Conservation (phyloP, 2,113 vertebrate genomes). For the Caracal caracal region DNA sequence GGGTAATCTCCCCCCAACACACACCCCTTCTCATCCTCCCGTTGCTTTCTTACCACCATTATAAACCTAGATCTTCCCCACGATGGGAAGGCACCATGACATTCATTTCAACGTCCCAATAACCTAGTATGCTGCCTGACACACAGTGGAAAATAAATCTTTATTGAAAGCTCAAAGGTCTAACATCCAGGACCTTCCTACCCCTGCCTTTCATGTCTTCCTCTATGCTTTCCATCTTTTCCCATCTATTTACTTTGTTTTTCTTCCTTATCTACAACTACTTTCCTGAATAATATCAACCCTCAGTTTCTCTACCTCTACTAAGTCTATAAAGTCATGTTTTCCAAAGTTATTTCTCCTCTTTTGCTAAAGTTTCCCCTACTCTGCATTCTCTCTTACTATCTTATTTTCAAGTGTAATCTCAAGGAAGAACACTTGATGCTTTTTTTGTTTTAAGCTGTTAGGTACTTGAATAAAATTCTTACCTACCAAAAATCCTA, state of each 20-base stretch:
- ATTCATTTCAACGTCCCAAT: slow-evolving; percentile 12
- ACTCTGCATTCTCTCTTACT: background rate
- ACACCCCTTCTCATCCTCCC: background rate
- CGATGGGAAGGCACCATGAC: background rate
- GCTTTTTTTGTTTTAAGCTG: background rate
- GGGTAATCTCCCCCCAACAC: background rate
- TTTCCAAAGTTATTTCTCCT: slow-evolving; percentile 10
- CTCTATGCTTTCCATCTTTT: background rate
- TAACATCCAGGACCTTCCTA: background rate
- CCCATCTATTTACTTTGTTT: background rate
- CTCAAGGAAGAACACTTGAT: background rate
- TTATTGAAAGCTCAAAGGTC: background rate
- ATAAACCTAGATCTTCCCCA: background rate
- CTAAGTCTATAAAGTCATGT: background rate
- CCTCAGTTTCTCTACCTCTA: background rate
- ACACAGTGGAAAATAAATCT: background rate
- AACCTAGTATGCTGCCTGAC: background rate
- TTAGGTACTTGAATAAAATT: slow-evolving; percentile 8
- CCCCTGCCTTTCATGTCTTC: background rate
- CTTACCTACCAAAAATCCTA: background rate
- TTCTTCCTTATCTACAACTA: background rate
- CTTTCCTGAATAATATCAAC: background rate
- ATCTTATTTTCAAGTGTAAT: slow-evolving; percentile 8
- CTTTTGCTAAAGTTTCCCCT: background rate
- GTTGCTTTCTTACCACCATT: background rate